Evolutionary conservation across 2,797 vertebrate species (phyloP).

Genomic region (Neostethus bicornis): DNA sequence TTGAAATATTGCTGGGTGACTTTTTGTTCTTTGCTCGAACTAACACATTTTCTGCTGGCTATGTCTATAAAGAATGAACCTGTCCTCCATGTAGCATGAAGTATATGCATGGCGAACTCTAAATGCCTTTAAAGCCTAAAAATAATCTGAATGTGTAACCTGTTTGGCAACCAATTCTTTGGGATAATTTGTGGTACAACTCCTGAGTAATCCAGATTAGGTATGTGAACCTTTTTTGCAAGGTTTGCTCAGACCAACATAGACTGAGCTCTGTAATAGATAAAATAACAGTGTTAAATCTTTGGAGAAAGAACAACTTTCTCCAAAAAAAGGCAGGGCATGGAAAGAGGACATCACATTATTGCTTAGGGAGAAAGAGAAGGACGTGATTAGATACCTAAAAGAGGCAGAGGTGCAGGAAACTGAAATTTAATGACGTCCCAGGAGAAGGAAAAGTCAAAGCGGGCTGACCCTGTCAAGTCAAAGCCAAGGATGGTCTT

Average conservation of each 20-base stretch:
- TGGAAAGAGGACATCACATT: constrained; percentile 63
- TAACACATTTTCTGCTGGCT: neutral
- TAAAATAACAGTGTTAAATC: constrained; percentile 40
- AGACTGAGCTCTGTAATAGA: constrained; percentile 34
- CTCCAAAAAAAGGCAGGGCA: constrained; percentile 55
- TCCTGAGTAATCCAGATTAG: constrained; percentile 45
- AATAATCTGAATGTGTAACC: neutral
- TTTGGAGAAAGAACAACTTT: constrained; percentile 53
- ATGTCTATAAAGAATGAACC: neutral
- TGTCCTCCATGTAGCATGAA: neutral
- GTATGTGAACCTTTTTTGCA: constrained; percentile 33
- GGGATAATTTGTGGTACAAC: constrained; percentile 19
- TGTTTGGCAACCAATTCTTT: constrained; percentile 3
- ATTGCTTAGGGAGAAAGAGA: constrained; percentile 53
- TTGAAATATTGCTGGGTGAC: neutral
- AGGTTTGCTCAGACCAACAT: constrained; percentile 35
- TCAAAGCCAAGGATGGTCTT: constrained; percentile 62
- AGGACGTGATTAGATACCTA: constrained; percentile 64
- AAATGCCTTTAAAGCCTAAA: neutral
- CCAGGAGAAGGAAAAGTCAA: constrained; percentile 65
- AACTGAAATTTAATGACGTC: constrained; percentile 78
- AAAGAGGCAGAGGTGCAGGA: constrained; percentile 70
- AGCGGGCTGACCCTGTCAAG: constrained; percentile 72
- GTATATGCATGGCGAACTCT: neutral
- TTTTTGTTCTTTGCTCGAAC: neutral